Evolutionary conservation across 2,888 invertebrate genomes (phyloP), one percentile per base, ranked within the genome.

Genomic region (Parapristionchus giblindavisi): DNA sequence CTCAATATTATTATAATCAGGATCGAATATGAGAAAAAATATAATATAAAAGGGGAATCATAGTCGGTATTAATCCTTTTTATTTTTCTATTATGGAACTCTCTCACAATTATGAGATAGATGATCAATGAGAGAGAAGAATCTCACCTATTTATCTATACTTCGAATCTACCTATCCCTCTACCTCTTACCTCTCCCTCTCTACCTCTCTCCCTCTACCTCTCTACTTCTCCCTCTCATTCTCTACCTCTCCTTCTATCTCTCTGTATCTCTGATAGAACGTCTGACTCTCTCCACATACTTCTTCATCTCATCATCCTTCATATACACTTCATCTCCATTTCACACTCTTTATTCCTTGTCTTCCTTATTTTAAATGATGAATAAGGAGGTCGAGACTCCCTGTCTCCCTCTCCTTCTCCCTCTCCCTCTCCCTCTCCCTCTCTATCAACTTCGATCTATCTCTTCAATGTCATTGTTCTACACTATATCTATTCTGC

Each of bases 181-280:
- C 52, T n/a, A 24, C 70, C 27, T 38, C 54, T 70, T 29, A 52
- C 38, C 17, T 36, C 34, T 36, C 24, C 27, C 3, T 38, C 71
- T 52, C 27, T 21, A 3, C n/a, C 54, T 21, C 21, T 51, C 51
- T 24, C 51, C 34, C 27, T 38, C 36, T 36, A 17, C 40, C 32
- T 3, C n/a, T 11, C 51, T 32, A 34, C 32, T 32, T 11, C 3
- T 70, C 70, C 29, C 70, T 54, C 38, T 54, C 70, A 70, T 40
- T 40, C n/a, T 34, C 70, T 70, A 21, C 56, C 34, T 70, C 56
- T 58, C 52, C 48, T 40, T 66, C 51, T 38, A 43, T 40, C 70
- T 54, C 17, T 40, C 40, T 40, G 24, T n/a, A n/a, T n/a, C n/a
- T n/a, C 61, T 61, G 40, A 27, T 61, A 38, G 24, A n/a, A n/a